Percentiles rank a stretch among this genome's conserved stretches.
Conservation (phyloP, 2,113 vertebrate species). For the Hippocampus comes region DNA sequence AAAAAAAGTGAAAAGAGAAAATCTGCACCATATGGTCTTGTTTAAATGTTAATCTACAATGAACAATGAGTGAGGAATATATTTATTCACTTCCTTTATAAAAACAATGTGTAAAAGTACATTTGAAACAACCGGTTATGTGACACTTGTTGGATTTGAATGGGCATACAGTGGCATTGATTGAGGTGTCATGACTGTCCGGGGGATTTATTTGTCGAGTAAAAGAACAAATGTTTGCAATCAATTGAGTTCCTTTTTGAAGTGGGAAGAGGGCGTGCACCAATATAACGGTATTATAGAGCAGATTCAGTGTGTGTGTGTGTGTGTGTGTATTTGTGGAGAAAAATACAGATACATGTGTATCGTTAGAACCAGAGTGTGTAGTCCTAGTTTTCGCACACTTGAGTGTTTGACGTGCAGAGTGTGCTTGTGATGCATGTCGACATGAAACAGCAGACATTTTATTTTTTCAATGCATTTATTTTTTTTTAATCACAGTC, state of each 20-base stretch:
- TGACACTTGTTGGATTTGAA: constrained; percentile 68
- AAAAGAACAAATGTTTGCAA: constrained; percentile 73
- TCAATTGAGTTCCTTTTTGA: constrained; percentile 72
- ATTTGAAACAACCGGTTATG: constrained; percentile 67
- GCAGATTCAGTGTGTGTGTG: constrained; percentile 64
- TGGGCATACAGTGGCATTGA: constrained; percentile 73
- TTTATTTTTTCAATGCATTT: constrained; percentile 74
- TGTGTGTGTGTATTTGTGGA: constrained; percentile 72
- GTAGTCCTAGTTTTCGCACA: constrained; percentile 70
- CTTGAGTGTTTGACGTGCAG: constrained; percentile 75
- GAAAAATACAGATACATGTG: constrained; percentile 71
- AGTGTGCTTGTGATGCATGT: constrained; percentile 80
- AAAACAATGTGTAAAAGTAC: constrained; percentile 67
- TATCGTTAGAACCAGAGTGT: constrained; percentile 76
- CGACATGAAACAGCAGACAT: constrained; percentile 65
- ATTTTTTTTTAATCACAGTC: constrained; percentile 57
- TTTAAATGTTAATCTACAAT: constrained; percentile 70
- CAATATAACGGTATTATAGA: constrained; percentile 77
- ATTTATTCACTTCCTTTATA: constrained; percentile 71
- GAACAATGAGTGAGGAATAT: constrained; percentile 66
- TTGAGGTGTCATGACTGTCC: constrained; percentile 74
- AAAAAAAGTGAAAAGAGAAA: neutral
- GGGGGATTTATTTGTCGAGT: constrained; percentile 68
- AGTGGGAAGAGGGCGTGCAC: constrained; percentile 66
- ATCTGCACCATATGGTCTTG: constrained; percentile 66